Base-by-base conservation (phyloP, 2,797 vertebrate species). In the Orestias chungarensis region DNA sequence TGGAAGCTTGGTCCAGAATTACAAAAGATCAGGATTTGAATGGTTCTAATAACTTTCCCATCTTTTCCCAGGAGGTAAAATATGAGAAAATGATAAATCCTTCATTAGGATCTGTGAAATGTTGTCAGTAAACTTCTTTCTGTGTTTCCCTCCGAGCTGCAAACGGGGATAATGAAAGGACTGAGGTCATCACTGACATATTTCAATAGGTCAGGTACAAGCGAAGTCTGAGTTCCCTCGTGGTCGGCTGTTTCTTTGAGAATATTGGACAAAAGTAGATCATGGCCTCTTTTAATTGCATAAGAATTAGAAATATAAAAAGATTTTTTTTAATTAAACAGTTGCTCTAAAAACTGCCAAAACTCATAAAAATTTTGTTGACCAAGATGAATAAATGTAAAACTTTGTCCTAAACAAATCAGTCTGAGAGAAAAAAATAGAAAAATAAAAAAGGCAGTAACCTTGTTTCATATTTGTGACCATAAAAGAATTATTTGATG, bases 151-250 rank as follows among this genome's bases (percentile, higher is more conserved):
- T 65, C 35, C 57, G 54, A 74, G 71, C 35, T 27, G 47, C n/a
- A 59, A 46, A 55, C 27, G 20, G 59, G 27, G 42, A 44, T 46
- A 46, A 59, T 43, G 44, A 50, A 66, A 72, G 29, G 69, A 64
- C 47, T 35, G 35, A 76, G 64, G 64, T 74, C 73, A 54, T 33
- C 42, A 74, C 73, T 87, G 80, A 88, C 82, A 79, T 57, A 69
- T 70, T 76, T 20, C 74, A 78, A 76, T 71, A 76, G 71, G 54
- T 79, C 77, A 42, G 75, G 71, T 55, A 8, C 79, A 83, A 80
- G 71, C 71, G 47, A 66, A 73, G 54, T 50, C 49, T 74, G 59
- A 66, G 70, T 83, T 81, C 17, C 66, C 40, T 27, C 25, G 25
- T 29, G 75, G 82, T 47, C 52, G 80, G 68, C 4, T n/a, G 43